phyloP scores from a whole-genome alignment of 2,113 vertebrate genomes.

The Prietella phreatophila region DNA sequence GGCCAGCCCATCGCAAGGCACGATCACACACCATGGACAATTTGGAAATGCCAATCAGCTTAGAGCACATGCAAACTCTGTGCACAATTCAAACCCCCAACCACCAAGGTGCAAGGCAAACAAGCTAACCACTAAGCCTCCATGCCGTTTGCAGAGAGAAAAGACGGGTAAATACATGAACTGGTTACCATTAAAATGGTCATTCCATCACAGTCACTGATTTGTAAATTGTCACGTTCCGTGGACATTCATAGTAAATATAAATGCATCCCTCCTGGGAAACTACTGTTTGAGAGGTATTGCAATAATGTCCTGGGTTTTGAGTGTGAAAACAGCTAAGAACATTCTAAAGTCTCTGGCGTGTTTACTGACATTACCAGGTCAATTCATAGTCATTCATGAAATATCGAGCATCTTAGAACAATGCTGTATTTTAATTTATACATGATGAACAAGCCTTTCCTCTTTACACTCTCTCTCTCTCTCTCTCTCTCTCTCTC shows the following conservation, averaged over 20 bases:
- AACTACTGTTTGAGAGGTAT: neutral
- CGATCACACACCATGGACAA: no score
- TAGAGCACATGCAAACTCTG: no score
- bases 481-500: neutral
- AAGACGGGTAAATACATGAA: neutral
- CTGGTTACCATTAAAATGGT: neutral
- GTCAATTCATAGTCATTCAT: no score
- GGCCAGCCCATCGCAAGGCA: no score
- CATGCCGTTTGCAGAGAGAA: neutral
- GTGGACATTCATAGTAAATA: conserved; percentile 2
- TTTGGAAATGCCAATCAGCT: no score
- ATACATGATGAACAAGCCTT: neutral
- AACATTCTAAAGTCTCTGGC: no score
- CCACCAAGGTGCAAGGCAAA: no score
- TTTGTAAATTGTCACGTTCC: neutral
- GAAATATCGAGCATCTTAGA: no score
- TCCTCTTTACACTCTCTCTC: neutral
- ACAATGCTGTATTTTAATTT: neutral
- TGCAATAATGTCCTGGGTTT: neutral
- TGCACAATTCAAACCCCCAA: no score
- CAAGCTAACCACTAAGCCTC: no score
- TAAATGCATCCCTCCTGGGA: neutral
- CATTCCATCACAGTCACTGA: neutral
- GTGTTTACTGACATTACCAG: neutral
- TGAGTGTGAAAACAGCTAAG: neutral